Percentiles rank a stretch among this genome's conserved stretches.
Evolutionary conservation across 2,797 vertebrate genomes (phyloP).

Genomic region (Simalia tracyae): DNA sequence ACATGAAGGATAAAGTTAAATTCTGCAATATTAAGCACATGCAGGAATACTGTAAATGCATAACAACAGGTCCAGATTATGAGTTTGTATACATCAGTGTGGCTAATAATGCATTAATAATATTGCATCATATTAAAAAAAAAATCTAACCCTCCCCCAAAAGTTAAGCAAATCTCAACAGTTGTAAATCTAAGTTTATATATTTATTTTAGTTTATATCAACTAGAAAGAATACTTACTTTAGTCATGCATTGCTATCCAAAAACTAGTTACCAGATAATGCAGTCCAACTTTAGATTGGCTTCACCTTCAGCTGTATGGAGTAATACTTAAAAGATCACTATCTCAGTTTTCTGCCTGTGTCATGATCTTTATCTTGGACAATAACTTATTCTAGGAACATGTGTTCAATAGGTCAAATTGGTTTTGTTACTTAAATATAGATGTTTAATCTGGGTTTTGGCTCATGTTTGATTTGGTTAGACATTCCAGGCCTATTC

Average conservation of each 20-base stretch:
- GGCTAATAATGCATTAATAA: background rate
- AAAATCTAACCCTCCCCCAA: no score
- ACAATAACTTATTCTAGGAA: no score
- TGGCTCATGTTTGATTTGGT: no score
- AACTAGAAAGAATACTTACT: background rate
- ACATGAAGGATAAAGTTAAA: background rate
- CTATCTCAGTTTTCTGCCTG: no score
- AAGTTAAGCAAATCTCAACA: background rate
- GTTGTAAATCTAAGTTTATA: no score
- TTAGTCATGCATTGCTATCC: background rate
- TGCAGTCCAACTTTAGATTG: background rate
- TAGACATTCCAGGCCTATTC: no score
- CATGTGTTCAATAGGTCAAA: no score
- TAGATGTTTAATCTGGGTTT: no score
- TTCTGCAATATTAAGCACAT: background rate
- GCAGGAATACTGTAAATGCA: background rate
- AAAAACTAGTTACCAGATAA: background rate
- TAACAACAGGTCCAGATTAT: background rate
- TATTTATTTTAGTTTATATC: background rate
- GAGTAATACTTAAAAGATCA: no score
- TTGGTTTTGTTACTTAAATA: no score
- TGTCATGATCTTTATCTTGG: no score
- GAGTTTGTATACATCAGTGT: background rate
- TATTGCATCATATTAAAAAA: no score
- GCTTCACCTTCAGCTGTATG: background rate